phyloP scores from a whole-genome alignment of 2,113 vertebrate genomes.

The Siniperca chuatsi region DNA sequence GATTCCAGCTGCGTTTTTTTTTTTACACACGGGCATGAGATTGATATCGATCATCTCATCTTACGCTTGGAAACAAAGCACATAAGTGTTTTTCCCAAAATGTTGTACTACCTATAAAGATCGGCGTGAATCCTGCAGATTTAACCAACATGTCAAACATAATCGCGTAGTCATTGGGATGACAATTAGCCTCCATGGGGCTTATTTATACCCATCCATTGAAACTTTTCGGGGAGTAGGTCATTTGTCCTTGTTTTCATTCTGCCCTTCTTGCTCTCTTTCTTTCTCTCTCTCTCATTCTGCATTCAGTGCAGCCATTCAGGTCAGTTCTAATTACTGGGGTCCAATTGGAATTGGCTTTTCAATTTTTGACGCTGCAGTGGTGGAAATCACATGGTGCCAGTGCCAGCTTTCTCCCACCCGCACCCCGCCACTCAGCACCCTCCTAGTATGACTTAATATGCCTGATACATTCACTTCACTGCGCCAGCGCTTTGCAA shows the following conservation, averaged over 20 bases:
- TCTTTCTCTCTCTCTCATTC: slow-evolving; percentile 58
- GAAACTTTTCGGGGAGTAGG: slow-evolving; percentile 44
- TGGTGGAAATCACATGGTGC: slow-evolving; percentile 72
- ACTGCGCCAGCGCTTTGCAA: slow-evolving; percentile 61
- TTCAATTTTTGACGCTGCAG: slow-evolving; percentile 80
- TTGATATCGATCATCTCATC: not conserved
- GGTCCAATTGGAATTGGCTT: slow-evolving; percentile 84
- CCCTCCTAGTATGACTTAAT: slow-evolving; percentile 74
- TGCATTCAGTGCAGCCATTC: slow-evolving; percentile 75
- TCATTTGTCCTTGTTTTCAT: slow-evolving; percentile 69
- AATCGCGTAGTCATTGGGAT: slow-evolving; percentile 41
- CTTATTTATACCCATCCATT: slow-evolving; percentile 12
- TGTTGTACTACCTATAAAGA: slow-evolving; percentile 2
- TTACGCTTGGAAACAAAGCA: not conserved
- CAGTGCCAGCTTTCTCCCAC: slow-evolving; percentile 33
- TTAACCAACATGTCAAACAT: slow-evolving; percentile 33
- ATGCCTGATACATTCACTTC: slow-evolving; percentile 77
- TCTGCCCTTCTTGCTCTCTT: slow-evolving; percentile 45
- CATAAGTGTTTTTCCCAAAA: not conserved
- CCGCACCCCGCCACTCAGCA: slow-evolving; percentile 31
- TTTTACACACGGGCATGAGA: not conserved
- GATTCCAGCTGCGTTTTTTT: not conserved
- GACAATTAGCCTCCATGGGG: slow-evolving; percentile 8
- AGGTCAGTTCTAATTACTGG: slow-evolving; percentile 84
- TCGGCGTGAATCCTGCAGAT: not conserved